A percentile compares a stretch with the other conserved stretches of the same genome.
These are phyloP conservation scores for Ceratina calcarata DNA, from an alignment of 1,140 invertebrate genomes.

Conservation along the genomic window DNA sequence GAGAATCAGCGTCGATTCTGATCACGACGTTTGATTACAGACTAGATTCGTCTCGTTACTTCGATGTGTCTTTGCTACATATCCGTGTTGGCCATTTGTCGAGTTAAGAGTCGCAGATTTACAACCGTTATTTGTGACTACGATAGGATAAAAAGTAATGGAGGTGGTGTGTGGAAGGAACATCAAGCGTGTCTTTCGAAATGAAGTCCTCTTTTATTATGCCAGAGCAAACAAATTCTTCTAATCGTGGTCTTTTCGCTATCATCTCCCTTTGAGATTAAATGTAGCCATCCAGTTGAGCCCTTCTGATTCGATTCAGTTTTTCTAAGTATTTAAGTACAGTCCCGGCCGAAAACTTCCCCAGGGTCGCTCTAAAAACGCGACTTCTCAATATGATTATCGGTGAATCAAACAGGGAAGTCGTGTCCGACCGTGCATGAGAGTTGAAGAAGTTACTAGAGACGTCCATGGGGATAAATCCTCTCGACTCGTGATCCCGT, in stretches of 20 bases:
- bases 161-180: not conserved
- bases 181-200: slow-evolving; percentile 46
- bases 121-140: slow-evolving; percentile 27
- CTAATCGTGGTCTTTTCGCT: slow-evolving; percentile 44
- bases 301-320: slow-evolving; percentile 43
- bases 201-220: slow-evolving; percentile 48
- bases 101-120: slow-evolving; percentile 2
- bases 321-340: slow-evolving; percentile 50
- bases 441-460: not conserved
- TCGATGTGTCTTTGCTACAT: not conserved
- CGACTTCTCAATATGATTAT: not conserved
- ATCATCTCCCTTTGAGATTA: slow-evolving; percentile 54
- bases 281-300: slow-evolving; percentile 42
- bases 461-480: not conserved
- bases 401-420: not conserved
- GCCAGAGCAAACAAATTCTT: slow-evolving; percentile 52
- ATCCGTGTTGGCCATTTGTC: slow-evolving; percentile 1
- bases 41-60: slow-evolving; percentile 7
- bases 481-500: not conserved
- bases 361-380: not conserved
- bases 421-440: not conserved
- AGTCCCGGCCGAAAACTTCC: not conserved
- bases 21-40: slow-evolving; percentile 22
- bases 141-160: slow-evolving; percentile 1
- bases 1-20: slow-evolving; percentile 6